Conservation (phyloP, 53 echinoderm and acorn worm species). For the Echinarachnius parma region DNA sequence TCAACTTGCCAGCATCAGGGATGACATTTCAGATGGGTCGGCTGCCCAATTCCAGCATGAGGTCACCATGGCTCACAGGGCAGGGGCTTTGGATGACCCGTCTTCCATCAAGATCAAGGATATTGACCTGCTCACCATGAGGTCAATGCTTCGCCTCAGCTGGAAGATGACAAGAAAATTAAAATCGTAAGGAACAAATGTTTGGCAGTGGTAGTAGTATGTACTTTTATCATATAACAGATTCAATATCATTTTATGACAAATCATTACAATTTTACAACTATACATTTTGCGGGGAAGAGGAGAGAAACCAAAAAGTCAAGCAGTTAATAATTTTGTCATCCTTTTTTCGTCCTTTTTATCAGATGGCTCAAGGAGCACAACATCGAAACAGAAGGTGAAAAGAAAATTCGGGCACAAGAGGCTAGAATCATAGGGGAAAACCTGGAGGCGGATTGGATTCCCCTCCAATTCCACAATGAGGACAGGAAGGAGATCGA, state of each 20-base stretch:
- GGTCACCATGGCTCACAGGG: background rate
- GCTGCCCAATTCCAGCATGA: background rate
- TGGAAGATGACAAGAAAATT: slow-evolving; percentile 19
- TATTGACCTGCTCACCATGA: background rate
- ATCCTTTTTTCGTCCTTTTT: background rate
- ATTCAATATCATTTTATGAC: background rate
- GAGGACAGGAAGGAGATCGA: slow-evolving; percentile 4
- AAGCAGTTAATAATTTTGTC: slow-evolving; percentile 6
- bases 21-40: background rate
- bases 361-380: slow-evolving; percentile 11
- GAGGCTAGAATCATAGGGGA: background rate
- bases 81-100: slow-evolving; percentile 7
- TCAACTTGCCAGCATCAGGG: background rate
- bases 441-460: slow-evolving; percentile 7
- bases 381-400: background rate
- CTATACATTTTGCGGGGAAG: no score
- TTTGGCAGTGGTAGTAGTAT: background rate
- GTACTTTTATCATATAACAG: no score
- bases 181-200: slow-evolving; percentile 9
- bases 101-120: background rate
- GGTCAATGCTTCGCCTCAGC: background rate
- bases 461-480: slow-evolving; percentile 14
- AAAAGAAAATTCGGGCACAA: background rate
- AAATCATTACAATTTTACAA: no score
- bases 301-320: no score